Percentiles rank a stretch among this genome's conserved stretches.
Conservation (phyloP, 1,140 invertebrate genomes). For the Drosophila ercepeae region DNA sequence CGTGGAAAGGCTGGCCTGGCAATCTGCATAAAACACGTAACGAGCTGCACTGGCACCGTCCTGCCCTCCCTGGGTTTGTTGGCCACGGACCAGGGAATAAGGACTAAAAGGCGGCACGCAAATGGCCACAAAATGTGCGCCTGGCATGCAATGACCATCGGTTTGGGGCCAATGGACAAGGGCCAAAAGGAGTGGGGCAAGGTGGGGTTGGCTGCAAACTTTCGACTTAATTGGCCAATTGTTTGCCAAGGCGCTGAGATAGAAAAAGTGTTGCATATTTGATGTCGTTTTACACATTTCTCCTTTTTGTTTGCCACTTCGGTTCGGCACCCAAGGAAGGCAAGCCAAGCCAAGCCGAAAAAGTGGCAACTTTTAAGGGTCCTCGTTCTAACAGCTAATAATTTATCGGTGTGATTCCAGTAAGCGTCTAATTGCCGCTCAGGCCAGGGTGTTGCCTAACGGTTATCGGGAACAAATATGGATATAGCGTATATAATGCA, state of each 20-base stretch:
- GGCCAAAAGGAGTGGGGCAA: not conserved
- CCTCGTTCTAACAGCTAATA: conserved; percentile 41
- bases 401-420: conserved; percentile 40
- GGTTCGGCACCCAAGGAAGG: not conserved
- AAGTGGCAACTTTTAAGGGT: conserved; percentile 39
- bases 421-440: conserved; percentile 37
- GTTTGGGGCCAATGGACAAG: conserved; percentile 15
- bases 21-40: conserved; percentile 77
- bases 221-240: conserved; percentile 79
- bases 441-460: conserved; percentile 2
- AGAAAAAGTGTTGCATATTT: conserved; percentile 74
- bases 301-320: not conserved
- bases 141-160: conserved; percentile 63
- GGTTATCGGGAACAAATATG: conserved; percentile 32
- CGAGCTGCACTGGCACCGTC: conserved; percentile 41
- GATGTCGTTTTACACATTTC: conserved; percentile 32
- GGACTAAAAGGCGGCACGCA: conserved; percentile 60
- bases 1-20: conserved; percentile 45
- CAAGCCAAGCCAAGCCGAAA: conserved; percentile 1
- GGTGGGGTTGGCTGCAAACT: conserved; percentile 40
- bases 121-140: conserved; percentile 69
- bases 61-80: not conserved
- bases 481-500: conserved; percentile 6
- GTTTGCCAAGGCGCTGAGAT: conserved; percentile 66
- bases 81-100: conserved; percentile 7